Conservation (phyloP, 2,888 invertebrate species). For the Coenonympha glycerion region DNA sequence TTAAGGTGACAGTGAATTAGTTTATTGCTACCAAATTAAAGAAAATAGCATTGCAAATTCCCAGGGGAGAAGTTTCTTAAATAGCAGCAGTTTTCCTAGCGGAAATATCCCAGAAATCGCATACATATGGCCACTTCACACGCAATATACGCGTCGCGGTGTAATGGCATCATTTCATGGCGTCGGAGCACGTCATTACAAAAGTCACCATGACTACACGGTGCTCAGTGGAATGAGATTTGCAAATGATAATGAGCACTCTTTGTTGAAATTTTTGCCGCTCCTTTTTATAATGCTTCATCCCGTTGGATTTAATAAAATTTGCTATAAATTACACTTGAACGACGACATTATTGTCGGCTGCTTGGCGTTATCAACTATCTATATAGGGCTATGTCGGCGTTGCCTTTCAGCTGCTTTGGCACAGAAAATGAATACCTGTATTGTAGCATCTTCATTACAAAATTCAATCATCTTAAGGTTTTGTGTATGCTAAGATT, state of each 20-base stretch:
- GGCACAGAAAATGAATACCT: too few relatives aligned
- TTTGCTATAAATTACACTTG: constrained; percentile 9
- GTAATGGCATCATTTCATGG: constrained; percentile 65
- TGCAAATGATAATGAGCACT: constrained; percentile 47
- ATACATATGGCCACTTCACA: constrained; percentile 9
- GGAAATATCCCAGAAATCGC: neutral
- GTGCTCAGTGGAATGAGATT: constrained; percentile 51
- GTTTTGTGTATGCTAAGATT: too few relatives aligned
- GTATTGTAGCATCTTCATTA: too few relatives aligned
- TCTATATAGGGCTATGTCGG: neutral
- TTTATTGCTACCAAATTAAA: neutral
- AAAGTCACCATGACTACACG: constrained; percentile 58
- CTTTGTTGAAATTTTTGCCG: constrained; percentile 39
- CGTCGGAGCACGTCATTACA: constrained; percentile 52
- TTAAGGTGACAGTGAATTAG: too few relatives aligned
- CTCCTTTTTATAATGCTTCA: constrained; percentile 28
- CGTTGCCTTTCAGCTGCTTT: neutral
- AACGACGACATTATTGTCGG: constrained; percentile 7
- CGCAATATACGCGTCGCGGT: constrained; percentile 55
- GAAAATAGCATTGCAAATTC: neutral
- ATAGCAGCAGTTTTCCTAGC: neutral
- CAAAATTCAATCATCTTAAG: too few relatives aligned
- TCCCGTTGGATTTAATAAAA: constrained; percentile 16
- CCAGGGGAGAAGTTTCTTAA: neutral
- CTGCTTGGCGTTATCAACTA: neutral